Base-by-base conservation (phyloP, 2,888 invertebrate genomes). In the Agrilus mali region DNA sequence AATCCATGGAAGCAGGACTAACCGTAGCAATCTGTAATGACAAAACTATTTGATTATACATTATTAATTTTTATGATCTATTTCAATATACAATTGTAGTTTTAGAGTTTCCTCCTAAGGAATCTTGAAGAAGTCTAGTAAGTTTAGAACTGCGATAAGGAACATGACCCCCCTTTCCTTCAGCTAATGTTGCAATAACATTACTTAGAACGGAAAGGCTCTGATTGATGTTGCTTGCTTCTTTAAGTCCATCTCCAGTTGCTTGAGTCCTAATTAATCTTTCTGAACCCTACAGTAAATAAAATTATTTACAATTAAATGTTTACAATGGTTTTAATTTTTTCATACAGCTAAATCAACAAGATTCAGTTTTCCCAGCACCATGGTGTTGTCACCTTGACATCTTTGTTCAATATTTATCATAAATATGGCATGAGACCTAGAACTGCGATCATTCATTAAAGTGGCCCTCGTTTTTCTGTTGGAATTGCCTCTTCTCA, bases 71-170 rank as follows among this genome's bases (percentile, higher is more conserved):
- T 39, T 7, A n/a, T 44, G 37, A 22, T 20, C 17, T 40, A 20
- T 16, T 36, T 7, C 22, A 40, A 49, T 66, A 63, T 61, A 86
- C 86, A 94, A 92, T 92, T 14, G 92, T 82, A 16, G 93, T 93
- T 71, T 93, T 93, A 1, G 92, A 88, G 70, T 96, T 96, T 1
- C 96, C 96, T 2, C 96, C 96, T 1, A 98, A 71, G 0, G 97
- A 97, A 66, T 98, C 97, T 69, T 98, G 96, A 46, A 98, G 71
- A 32, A 95, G 68, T 10, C 95, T 68, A 0, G 98, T 98, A 31
- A 98, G 70, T 67, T 98, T 98, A 1, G 95, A 95, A 72, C 98
- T 97, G 55, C 98, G 76, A 68, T 98, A 99, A 0, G 98, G 98
- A 55, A 99, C 90, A 66, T 98, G 96, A 0, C 87, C 88, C 55